Conservation (phyloP, 2,797 vertebrate genomes). For the Ammospiza maritima region DNA sequence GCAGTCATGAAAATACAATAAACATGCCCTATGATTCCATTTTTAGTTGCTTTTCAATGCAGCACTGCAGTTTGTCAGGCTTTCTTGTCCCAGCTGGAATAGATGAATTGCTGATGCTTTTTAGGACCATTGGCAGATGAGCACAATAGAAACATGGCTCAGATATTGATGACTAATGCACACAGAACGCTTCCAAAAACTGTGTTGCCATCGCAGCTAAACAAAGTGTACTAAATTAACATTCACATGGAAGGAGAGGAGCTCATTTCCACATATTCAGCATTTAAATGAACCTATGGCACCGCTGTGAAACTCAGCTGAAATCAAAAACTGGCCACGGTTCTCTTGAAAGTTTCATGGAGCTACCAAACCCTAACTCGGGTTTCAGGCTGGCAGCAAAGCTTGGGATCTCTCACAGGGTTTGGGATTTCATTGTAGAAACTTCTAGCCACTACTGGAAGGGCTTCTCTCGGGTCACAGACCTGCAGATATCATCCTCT, state of each 20-base stretch:
- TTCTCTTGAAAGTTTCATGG: constrained; percentile 63
- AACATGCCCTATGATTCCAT: constrained; percentile 58
- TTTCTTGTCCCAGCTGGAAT: constrained; percentile 70
- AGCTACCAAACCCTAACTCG: constrained; percentile 11
- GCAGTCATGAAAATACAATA: constrained; percentile 64
- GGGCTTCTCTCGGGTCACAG: not conserved
- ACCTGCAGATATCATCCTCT: not conserved
- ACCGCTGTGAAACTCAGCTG: constrained; percentile 1
- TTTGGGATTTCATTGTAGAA: constrained; percentile 41
- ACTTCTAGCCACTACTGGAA: not conserved
- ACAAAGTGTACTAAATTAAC: constrained; percentile 64
- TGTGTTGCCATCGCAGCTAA: constrained; percentile 60
- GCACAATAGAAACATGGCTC: constrained; percentile 63
- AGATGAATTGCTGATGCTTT: constrained; percentile 71
- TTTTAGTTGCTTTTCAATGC: constrained; percentile 63
- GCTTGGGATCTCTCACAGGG: not conserved
- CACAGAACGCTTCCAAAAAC: constrained; percentile 58
- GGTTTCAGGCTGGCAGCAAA: constrained; percentile 55
- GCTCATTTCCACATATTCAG: constrained; percentile 47
- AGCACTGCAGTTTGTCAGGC: constrained; percentile 54
- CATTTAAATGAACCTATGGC: constrained; percentile 46
- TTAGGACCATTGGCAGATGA: constrained; percentile 68
- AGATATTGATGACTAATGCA: constrained; percentile 69
- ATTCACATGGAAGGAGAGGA: constrained; percentile 48
- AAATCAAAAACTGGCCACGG: constrained; percentile 48